A percentile compares a stretch with the other conserved stretches of the same genome.
phyloP scores from a whole-genome alignment of 2,797 vertebrate genomes.

The Sylvia borin region DNA sequence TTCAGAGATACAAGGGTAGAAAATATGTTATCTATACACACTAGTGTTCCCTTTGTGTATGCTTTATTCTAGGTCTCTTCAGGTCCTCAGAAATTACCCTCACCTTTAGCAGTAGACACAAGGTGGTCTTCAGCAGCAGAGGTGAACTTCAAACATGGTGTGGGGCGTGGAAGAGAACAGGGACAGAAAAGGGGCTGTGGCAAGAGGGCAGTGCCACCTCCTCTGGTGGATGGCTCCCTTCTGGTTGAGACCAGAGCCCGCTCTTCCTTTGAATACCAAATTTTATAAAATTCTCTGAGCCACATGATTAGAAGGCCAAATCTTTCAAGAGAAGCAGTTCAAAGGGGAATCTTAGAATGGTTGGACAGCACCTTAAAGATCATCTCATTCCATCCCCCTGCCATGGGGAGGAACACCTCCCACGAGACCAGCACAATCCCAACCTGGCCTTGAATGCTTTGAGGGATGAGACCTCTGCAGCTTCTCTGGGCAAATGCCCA shows the following conservation, averaged over 20 bases:
- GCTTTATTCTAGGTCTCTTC: background rate
- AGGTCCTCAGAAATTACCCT: background rate
- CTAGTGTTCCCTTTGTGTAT: accelerated
- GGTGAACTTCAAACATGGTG: accelerated
- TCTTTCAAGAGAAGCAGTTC: background rate
- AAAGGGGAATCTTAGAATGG: background rate
- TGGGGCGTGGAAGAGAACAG: background rate
- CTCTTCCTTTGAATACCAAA: background rate
- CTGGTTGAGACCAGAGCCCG: background rate
- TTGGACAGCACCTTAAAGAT: background rate
- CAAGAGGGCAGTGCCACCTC: too few species aligned
- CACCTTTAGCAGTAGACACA: background rate
- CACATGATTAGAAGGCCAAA: too few species aligned
- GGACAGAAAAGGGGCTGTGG: accelerated
- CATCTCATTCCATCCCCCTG: background rate
- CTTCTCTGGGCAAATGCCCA: background rate
- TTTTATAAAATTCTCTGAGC: background rate
- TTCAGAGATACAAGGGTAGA: background rate
- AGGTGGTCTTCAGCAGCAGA: background rate
- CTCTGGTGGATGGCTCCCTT: background rate
- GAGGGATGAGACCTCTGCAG: background rate
- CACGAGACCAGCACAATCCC: background rate
- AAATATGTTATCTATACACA: accelerated
- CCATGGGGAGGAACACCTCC: background rate
- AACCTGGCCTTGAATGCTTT: background rate